phyloP scores from a whole-genome alignment of 2,113 vertebrate genomes.

The Oostethus manadensis region DNA sequence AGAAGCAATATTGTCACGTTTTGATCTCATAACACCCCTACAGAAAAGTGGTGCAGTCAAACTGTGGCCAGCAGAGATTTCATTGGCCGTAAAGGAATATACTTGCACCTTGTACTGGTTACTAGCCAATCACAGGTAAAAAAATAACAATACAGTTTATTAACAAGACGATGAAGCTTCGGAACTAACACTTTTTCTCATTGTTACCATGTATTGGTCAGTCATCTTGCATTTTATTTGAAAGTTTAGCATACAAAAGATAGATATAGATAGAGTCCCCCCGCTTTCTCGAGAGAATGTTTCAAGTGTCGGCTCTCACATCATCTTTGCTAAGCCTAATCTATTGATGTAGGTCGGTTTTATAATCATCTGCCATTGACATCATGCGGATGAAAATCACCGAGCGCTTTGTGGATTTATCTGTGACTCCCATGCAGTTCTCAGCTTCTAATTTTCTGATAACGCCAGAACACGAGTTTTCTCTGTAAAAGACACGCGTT shows the following conservation, averaged over 20 bases:
- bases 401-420: constrained; percentile 66
- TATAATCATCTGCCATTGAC: constrained; percentile 62
- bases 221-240: constrained; percentile 2
- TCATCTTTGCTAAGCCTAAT: constrained; percentile 53
- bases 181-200: constrained; percentile 14
- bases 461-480: constrained; percentile 60
- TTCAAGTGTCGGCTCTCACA: constrained; percentile 32
- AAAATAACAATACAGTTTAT: no score
- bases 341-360: constrained; percentile 61
- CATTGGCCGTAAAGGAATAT: no score
- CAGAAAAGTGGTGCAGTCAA: no score
- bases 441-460: constrained; percentile 77
- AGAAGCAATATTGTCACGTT: no score
- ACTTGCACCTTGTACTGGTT: no score
- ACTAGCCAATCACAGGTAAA: no score
- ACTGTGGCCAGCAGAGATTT: no score
- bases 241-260: constrained; percentile 26
- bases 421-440: constrained; percentile 63
- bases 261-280: constrained; percentile 5
- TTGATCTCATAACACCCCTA: no score
- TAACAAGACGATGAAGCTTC: constrained; percentile 6
- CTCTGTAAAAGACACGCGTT: constrained; percentile 60
- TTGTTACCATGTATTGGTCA: constrained; percentile 8
- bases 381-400: constrained; percentile 58
- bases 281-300: constrained; percentile 15